Evolutionary conservation across 1,140 invertebrate species (phyloP).

Genomic region (Phthorimaea operculella): DNA sequence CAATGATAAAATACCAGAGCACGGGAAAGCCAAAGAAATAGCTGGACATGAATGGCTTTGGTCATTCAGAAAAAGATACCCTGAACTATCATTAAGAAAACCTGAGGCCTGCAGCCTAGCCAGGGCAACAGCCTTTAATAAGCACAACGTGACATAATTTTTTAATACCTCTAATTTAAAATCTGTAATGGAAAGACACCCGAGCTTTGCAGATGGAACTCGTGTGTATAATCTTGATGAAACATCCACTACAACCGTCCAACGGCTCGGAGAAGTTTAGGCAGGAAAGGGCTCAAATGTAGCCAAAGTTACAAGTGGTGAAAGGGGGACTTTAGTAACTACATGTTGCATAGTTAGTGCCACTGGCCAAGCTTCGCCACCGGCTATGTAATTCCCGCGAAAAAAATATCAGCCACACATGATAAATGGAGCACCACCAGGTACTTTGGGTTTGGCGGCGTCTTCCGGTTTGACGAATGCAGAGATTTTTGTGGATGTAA

Average conservation of each 20-base stretch:
- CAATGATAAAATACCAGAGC: too few species aligned
- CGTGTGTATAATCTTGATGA: slow-evolving; percentile 55
- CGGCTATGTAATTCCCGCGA: slow-evolving; percentile 54
- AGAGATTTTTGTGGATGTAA: slow-evolving; percentile 30
- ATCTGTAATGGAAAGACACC: slow-evolving; percentile 6
- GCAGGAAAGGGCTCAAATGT: slow-evolving; percentile 50
- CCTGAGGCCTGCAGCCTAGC: background rate
- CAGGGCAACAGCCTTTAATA: background rate
- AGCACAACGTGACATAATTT: slow-evolving; percentile 7
- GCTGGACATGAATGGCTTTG: too few species aligned
- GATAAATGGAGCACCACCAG: slow-evolving; percentile 34
- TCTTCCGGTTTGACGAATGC: slow-evolving; percentile 41
- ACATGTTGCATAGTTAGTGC: slow-evolving; percentile 43
- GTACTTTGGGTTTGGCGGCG: slow-evolving; percentile 34
- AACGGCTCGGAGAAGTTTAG: slow-evolving; percentile 34
- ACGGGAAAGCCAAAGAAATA: too few species aligned
- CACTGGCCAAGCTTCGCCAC: slow-evolving; percentile 44
- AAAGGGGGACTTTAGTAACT: slow-evolving; percentile 56
- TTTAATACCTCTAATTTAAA: slow-evolving; percentile 17
- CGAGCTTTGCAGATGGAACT: slow-evolving; percentile 13
- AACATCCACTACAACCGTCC: slow-evolving; percentile 59
- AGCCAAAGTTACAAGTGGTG: slow-evolving; percentile 44
- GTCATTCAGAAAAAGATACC: too few species aligned
- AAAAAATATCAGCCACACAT: slow-evolving; percentile 38
- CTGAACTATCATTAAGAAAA: too few species aligned